phyloP scores from a whole-genome alignment of 2,113 vertebrate genomes.

The Tachycineta bicolor region DNA sequence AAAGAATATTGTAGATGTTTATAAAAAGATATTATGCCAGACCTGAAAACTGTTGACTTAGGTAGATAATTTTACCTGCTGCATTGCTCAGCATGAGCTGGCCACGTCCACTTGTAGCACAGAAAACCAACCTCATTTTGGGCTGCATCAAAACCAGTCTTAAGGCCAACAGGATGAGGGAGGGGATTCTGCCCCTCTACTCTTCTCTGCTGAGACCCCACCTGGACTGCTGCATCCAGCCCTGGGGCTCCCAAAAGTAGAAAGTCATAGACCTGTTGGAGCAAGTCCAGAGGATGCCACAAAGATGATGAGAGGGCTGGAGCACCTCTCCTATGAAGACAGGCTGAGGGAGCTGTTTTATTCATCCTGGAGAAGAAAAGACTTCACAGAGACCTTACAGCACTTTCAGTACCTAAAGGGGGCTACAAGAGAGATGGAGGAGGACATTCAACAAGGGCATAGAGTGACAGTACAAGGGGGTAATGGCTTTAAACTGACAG shows the following conservation, averaged over 20 bases:
- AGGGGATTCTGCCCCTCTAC: not conserved
- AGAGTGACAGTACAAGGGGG: not conserved
- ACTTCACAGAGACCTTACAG: not conserved
- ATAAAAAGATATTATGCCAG: not conserved
- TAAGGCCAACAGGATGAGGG: not conserved
- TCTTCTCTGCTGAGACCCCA: not conserved
- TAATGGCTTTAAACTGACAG: not conserved
- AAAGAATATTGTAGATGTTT: not conserved
- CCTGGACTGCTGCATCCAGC: not conserved
- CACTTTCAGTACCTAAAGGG: not conserved
- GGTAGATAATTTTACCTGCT: not conserved
- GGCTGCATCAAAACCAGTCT: not conserved
- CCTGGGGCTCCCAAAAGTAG: not conserved
- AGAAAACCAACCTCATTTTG: not conserved
- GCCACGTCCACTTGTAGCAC: accelerated
- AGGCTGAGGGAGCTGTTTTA: not conserved
- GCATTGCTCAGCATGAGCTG: not conserved
- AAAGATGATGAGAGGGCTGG: not conserved
- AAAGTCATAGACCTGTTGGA: not conserved
- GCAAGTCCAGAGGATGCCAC: not conserved
- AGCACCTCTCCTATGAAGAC: not conserved
- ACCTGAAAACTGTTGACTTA: not conserved
- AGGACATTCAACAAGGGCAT: accelerated
- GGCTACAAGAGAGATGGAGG: not conserved
- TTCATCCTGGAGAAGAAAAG: not conserved